Evolutionary conservation across 2,888 invertebrate species (phyloP).

Genomic region (Zygothrica quintamaculata): DNA sequence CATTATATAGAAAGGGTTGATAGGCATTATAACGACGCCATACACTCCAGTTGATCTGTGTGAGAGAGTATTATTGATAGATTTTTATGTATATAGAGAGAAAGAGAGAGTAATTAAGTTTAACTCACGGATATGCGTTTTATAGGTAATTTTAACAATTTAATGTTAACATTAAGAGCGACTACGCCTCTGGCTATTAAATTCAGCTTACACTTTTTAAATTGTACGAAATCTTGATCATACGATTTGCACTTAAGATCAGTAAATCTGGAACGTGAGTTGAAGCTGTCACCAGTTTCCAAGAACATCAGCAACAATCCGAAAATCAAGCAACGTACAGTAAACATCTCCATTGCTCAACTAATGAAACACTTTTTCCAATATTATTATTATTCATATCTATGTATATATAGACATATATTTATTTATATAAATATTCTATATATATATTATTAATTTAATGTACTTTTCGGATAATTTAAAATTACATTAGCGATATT

Average conservation of each 20-base stretch:
- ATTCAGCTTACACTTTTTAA: conserved; percentile 10
- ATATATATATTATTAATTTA: too few relatives aligned
- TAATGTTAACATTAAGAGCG: neutral
- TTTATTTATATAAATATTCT: too few relatives aligned
- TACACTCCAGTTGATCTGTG: conserved; percentile 40
- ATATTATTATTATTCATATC: too few relatives aligned
- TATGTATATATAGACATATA: too few relatives aligned
- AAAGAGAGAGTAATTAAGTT: neutral
- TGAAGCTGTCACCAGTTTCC: too few relatives aligned
- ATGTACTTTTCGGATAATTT: too few relatives aligned
- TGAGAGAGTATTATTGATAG: neutral
- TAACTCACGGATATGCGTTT: neutral
- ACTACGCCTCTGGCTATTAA: conserved; percentile 7
- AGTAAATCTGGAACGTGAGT: neutral
- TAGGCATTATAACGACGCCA: conserved; percentile 41
- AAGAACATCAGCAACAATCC: too few relatives aligned
- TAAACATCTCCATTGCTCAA: too few relatives aligned
- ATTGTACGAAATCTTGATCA: conserved; percentile 4
- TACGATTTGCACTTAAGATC: conserved; percentile 9
- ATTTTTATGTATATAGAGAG: neutral
- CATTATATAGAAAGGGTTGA: conserved; percentile 38
- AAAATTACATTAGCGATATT: too few relatives aligned
- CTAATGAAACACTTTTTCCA: too few relatives aligned
- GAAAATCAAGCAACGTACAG: too few relatives aligned
- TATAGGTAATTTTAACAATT: neutral